Percentiles rank a stretch among this genome's conserved stretches.
Evolutionary conservation across 2,888 invertebrate species (phyloP).

Genomic region (Meteorus cinctellus): DNA sequence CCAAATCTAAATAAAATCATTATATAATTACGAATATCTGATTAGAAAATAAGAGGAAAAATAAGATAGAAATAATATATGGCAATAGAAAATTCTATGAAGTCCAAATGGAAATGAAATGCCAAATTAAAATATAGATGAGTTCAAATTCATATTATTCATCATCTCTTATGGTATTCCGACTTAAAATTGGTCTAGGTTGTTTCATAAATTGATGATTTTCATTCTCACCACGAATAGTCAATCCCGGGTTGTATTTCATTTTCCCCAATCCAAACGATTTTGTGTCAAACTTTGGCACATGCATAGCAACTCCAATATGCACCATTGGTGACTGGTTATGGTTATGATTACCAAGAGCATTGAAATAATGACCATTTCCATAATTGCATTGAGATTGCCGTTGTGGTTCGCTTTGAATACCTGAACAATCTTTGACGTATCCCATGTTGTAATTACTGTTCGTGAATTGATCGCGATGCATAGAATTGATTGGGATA

Average conservation of each 20-base stretch:
- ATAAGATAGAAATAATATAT: neutral
- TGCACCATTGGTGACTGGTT: neutral
- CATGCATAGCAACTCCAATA: neutral
- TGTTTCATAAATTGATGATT: neutral
- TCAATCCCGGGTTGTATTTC: neutral
- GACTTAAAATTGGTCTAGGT: conserved; percentile 23
- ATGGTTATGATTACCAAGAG: neutral
- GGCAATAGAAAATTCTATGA: conserved; percentile 1
- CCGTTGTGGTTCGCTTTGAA: neutral
- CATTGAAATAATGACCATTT: neutral
- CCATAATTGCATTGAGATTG: neutral
- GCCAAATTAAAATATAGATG: neutral
- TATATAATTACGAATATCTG: neutral
- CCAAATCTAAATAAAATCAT: neutral
- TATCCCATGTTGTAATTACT: neutral
- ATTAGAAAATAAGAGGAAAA: neutral
- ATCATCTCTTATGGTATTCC: neutral
- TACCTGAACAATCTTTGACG: neutral
- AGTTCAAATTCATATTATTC: neutral
- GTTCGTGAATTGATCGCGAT: neutral
- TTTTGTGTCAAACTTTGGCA: conserved; percentile 13
- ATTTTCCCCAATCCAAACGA: conserved; percentile 25
- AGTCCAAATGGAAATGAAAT: neutral
- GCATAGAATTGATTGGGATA: neutral
- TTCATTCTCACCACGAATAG: neutral